A percentile compares a stretch with the other conserved stretches of the same genome.
Conservation (phyloP, 2,888 invertebrate genomes). For the Drosophila falleni region DNA sequence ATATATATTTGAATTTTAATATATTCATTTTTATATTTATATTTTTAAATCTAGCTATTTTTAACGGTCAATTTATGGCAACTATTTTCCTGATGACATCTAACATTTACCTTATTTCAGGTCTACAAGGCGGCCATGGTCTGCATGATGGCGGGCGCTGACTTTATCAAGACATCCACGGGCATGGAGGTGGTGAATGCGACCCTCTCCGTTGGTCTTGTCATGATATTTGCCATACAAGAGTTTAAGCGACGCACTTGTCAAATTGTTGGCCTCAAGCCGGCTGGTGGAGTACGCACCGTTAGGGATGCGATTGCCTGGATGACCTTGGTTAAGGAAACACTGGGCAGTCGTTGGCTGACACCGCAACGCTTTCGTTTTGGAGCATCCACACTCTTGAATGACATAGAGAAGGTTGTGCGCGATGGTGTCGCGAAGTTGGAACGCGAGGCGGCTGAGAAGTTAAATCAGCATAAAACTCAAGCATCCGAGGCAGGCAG, state of each 20-base stretch:
- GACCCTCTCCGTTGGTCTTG: constrained; percentile 94
- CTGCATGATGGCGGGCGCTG: constrained; percentile 97
- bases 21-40: too few relatives aligned
- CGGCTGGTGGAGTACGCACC: constrained; percentile 98
- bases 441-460: constrained; percentile 29
- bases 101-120: constrained; percentile 81
- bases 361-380: constrained; percentile 93
- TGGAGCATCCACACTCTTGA: constrained; percentile 96
- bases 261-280: constrained; percentile 96
- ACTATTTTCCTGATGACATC: neutral
- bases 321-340: constrained; percentile 93
- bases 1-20: too few relatives aligned
- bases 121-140: constrained; percentile 95
- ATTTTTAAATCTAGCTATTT: too few relatives aligned
- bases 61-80: too few relatives aligned
- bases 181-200: constrained; percentile 98
- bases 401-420: constrained; percentile 89
- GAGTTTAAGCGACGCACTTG: constrained; percentile 91
- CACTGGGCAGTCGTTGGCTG: constrained; percentile 95
- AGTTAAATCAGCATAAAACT: neutral
- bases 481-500: neutral
- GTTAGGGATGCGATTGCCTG: constrained; percentile 94
- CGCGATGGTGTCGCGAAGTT: constrained; percentile 65
- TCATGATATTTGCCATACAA: constrained; percentile 97
- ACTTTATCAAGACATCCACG: constrained; percentile 99